Evolutionary conservation across 2,797 vertebrate species (phyloP), one percentile per base, ranked within the genome.

Genomic region (Channa striata): DNA sequence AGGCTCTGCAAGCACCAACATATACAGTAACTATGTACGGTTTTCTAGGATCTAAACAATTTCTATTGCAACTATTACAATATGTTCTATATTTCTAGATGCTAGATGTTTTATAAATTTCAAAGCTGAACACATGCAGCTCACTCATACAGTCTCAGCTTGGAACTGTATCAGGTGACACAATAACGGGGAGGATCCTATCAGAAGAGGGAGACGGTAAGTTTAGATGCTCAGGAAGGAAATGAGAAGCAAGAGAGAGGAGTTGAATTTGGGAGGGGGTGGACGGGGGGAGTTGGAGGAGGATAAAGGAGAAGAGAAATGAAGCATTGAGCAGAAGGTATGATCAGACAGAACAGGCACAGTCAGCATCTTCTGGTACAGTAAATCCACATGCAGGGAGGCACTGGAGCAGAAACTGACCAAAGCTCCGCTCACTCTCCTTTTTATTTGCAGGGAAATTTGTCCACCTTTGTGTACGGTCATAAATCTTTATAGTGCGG

Each of bases 311-410:
- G 40, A 36, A 48, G 47, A 71, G 57, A 77, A 72, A 73, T 73
- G 48, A 83, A 73, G 69, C 61, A 73, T 57, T 68, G 57, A 78
- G 68, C 9, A 11, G 56, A 59, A 67, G 74, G 59, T 70, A 49
- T 49, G 68, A 53, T 73, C 52, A 2, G 44, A 50, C 50, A 72
- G 48, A 73, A 70, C n/a, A 40, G 56, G 40, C 69, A 16, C 40
- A 56, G 68, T 83, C 87, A 78, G 75, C 64, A 76, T 51, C 77
- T 72, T 54, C 71, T 57, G 58, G 30, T 50, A 66, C 63, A 78
- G 54, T 48, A 72, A 73, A 60, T 59, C 71, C 50, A 63, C 72
- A 66, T 56, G 43, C 30, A 59, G 47, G 42, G 5, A 74, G 54
- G 66, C 71, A 66, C 50, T 20, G 44, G 30, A 67, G 67, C 49